Evolutionary conservation across 2,888 invertebrate genomes (phyloP), one percentile per base, ranked within the genome.

Genomic region (Endomychus coccineus): DNA sequence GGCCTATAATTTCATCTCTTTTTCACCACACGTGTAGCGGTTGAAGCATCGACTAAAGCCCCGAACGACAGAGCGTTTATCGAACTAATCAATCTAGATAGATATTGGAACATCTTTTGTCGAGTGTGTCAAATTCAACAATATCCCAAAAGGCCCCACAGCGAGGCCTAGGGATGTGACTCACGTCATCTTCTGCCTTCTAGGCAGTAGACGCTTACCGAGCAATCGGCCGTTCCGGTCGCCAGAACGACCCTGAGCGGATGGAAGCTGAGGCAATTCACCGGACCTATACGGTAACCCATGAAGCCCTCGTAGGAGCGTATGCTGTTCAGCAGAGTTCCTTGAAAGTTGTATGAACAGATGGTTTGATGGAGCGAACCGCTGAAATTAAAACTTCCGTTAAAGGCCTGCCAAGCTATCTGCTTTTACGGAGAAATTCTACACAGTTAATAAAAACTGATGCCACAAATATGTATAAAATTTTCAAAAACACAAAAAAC

Each of bases 291-390:
- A 59, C 88, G 75, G 51, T 87, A 81, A 41, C 80, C 80, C 75
- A 88, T 85, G 69, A 95, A 92, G 35, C 94, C 91, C 61, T 94
- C 92, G 65, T 92, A 87, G 64, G 83, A 83, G 61, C 85, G 84
- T 59, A 94, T 82, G 3, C 81, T 77, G 64, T 85, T 88, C 39
- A 90, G 71, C 27, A 72, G 67, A 13, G 72, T 68, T 27, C 91
- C 92, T 46, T 75, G 74, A 50, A 81, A 71, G 55, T 81, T 81
- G 67, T 80, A 84, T 35, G 88, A 73, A 54, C 77, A 80, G 52
- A 92, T 85, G 65, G 78, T 80, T 59, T 84, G 86, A 68, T 79
- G 80, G 47, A 77, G 70, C 1, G 84, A 80, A 12, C 85, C 86
- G 58, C 86, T 86, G 65, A 28, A 65, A 64, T 45, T n/a, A n/a